These are phyloP conservation scores for Argyrosomus japonicus DNA, from an alignment of 2,113 vertebrate species.

Conservation along the genomic window DNA sequence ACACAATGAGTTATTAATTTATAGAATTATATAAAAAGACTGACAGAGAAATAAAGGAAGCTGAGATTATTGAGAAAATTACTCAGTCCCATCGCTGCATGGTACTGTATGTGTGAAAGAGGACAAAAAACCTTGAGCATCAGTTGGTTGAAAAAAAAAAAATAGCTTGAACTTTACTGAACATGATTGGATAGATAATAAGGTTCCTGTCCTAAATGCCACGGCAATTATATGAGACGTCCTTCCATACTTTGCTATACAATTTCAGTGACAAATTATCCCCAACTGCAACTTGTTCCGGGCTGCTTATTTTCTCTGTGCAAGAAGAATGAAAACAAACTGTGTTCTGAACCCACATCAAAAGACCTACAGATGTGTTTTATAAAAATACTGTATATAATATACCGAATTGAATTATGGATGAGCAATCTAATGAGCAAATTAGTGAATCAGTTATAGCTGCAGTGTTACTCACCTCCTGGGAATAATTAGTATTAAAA, in stretches of 20 bases:
- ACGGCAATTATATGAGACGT: conserved; percentile 40
- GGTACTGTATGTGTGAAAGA: background rate
- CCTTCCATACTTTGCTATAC: conserved; percentile 8
- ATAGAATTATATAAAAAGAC: too few relatives aligned
- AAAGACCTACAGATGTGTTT: conserved; percentile 14
- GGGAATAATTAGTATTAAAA: conserved; percentile 23
- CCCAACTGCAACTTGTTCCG: conserved; percentile 1
- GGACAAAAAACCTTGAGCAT: background rate
- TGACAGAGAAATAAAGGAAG: background rate
- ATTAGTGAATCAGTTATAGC: conserved; percentile 28
- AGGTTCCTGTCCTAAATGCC: conserved; percentile 45
- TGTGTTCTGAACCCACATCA: conserved; percentile 17
- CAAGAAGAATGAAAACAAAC: conserved; percentile 1
- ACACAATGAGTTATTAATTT: background rate
- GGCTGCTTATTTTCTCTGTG: background rate
- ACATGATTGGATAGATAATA: conserved; percentile 55
- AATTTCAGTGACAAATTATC: conserved; percentile 44
- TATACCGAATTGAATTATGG: conserved; percentile 23
- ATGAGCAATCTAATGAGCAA: conserved; percentile 23
- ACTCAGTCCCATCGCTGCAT: background rate
- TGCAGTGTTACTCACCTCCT: conserved; percentile 3
- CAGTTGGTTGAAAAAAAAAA: conserved; percentile 17
- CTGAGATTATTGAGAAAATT: too few relatives aligned
- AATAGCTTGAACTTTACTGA: conserved; percentile 49
- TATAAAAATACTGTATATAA: conserved; percentile 13